Base-by-base conservation (phyloP, 2,888 invertebrate genomes). In the Chrysomela aeneicollis region DNA sequence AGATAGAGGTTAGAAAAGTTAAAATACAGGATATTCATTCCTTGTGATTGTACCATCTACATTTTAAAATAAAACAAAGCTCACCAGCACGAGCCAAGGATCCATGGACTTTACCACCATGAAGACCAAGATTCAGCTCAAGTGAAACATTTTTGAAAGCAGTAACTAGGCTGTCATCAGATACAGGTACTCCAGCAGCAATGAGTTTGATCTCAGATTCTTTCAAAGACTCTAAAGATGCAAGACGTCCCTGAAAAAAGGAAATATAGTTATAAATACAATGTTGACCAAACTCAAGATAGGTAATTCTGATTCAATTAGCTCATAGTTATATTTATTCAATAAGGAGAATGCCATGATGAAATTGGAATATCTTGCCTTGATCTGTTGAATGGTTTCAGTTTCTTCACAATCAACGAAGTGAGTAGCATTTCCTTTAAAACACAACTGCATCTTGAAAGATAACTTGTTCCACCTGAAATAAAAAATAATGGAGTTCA, bases 101-200 rank as follows among this genome's bases (percentile, higher is more conserved):
- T 80, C 99, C 99, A 86, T 99, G 99, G 77, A 99, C 99, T 88
- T 99, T 99, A 88, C 97, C 97, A 91, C 97, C 97, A 73, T 91
- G 88, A 78, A 97, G 85, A 79, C 94, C 91, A 49, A 95, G 88
- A 73, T 90, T 92, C 66, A 92, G 84, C 81, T 94, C 94, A 74
- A 97, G 85, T 75, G 92, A 91, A 64, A 87, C 82, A 15, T 88
- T 86, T 59, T 89, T 85, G 59, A 92, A 86, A 62, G 89, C 86
- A 1, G 88, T 86, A 32, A 92, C 88, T 54, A 89, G 82, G 71
- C 84, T 85, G 50, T 90, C 88, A 82, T 95, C 91, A 59, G 86
- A 84, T 57, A 95, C 83, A 18, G 92, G 91, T 64, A 86, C 86
- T 60, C 97, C 96, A 76, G 86, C 86, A 77, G 90, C 88, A 74